Conservation (phyloP, 2,113 vertebrate species). For the rabbit (Oryctolagus cuniculus) region mOryCun1.1 NC_091432.1:47056001-47056500, state of each 20-base stretch:
- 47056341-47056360: not conserved
- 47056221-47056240: constrained; percentile 7
- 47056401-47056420: not conserved
- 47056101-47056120: not conserved
- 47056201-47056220: not conserved
- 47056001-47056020: not conserved
- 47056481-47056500: not conserved
- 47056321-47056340: not conserved
- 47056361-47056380: constrained; percentile 31
- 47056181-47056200: not conserved
- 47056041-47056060: not conserved
- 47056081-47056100: not conserved
- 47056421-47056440: fast-evolving
- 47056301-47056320: constrained; percentile 9
- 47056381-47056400: not conserved
- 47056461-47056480: not conserved
- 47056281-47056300: not conserved
- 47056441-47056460: not conserved
- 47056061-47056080: not conserved
- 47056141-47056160: not conserved
- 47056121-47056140: not conserved
- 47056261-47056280: not conserved
- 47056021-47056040: not conserved
- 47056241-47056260: not conserved
- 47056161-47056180: not conserved